Base-by-base conservation (phyloP, 1,140 invertebrate species). In the Bombus waltoni region DNA sequence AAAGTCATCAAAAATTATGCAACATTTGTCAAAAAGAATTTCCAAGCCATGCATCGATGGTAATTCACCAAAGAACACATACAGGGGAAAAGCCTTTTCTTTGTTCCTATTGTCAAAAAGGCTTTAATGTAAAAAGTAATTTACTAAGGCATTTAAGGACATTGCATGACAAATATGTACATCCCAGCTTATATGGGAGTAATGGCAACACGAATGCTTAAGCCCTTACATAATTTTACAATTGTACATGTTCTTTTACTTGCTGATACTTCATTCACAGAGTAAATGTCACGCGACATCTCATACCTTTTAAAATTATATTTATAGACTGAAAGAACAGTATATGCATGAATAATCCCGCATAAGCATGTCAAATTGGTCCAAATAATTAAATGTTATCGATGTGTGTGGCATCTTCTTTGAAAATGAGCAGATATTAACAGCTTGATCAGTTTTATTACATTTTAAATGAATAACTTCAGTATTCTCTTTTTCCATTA, bases 41-140 rank as follows among this genome's bases (percentile, higher is more conserved):
- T 94, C 97, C 97, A 72, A 97, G 97, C 76, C 97, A 97, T 92
- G 97, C 97, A 47, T 97, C 97, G 15, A 97, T 97, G 97, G 95
- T 97, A 59, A 97, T 97, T 89, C 97, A 97, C 90, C 96, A 96
- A 93, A 94, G 97, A 88, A 97, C 96, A 59, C 97, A 97, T 87
- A 97, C 97, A 88, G 97, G 97, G 38, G 97, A 97, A 92, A 96
- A 96, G 86, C 97, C 97, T 35, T 97, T 97, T 94, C 95, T 97
- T 65, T 97, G 97, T 95, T 96, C 96, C 59, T 96, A 97, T 59
- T 97, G 97, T 95, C 96, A 96, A 95, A 97, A 97, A 92, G 97
- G 97, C 22, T 97, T 97, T 93, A 97, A 97, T 93, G 97, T 97
- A 83, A 97, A 97, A 93, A 97, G 97, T 85, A 97, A 97, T 94